A percentile compares a stretch with the other conserved stretches of the same genome.
phyloP scores from a whole-genome alignment of 2,888 invertebrate species.

The Frankliniella intonsa region DNA sequence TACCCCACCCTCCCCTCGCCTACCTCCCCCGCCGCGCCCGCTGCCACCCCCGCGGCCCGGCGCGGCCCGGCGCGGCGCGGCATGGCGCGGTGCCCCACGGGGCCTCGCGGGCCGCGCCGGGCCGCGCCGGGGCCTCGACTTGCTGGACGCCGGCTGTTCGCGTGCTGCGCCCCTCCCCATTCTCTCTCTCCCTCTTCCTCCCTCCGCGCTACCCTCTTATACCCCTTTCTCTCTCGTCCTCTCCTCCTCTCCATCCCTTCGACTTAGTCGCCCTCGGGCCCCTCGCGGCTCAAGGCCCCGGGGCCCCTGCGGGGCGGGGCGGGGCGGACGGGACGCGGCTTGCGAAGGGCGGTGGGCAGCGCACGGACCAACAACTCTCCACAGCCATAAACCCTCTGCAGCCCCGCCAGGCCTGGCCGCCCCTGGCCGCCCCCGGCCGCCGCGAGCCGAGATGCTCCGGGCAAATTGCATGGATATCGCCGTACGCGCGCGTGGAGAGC shows the following conservation, averaged over 20 bases:
- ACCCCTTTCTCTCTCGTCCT: conserved; percentile 41
- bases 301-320: neutral
- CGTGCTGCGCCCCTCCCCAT: conserved; percentile 46
- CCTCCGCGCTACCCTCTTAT: conserved; percentile 37
- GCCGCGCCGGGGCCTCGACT: neutral
- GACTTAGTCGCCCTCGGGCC: conserved; percentile 33
- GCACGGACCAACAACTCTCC: too few species aligned
- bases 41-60: too few species aligned
- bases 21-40: too few species aligned
- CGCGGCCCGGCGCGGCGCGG: too few species aligned
- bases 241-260: conserved; percentile 32
- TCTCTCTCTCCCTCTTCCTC: conserved; percentile 39
- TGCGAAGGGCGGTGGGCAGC: neutral
- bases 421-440: too few species aligned
- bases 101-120: neutral
- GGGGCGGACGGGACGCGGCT: neutral
- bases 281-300: conserved; percentile 30
- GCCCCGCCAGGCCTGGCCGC: too few species aligned
- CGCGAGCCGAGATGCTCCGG: too few species aligned
- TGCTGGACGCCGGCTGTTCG: conserved; percentile 42
- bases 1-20: too few species aligned
- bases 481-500: too few species aligned
- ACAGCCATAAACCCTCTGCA: too few species aligned
- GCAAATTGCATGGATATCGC: too few species aligned
- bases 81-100: neutral